Percentiles rank a stretch among this genome's conserved stretches.
These are phyloP conservation scores for Nomada ruficornis DNA, from an alignment of 2,888 invertebrate species.

Conservation along the genomic window DNA sequence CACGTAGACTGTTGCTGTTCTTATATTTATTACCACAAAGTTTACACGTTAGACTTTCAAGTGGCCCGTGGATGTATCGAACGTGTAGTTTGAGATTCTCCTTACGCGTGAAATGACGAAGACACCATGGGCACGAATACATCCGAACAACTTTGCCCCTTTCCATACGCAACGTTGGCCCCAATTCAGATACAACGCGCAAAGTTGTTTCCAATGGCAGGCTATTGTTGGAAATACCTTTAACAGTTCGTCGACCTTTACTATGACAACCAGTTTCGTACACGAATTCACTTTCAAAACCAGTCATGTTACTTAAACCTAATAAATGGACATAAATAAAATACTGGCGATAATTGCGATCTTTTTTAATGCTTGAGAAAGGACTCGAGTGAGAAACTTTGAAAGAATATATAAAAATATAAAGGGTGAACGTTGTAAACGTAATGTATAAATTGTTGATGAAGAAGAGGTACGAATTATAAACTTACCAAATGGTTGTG, in stretches of 20 bases:
- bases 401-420: neutral
- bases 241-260: slow-evolving; percentile 78
- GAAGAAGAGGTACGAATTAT: neutral
- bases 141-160: slow-evolving; percentile 82
- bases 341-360: neutral
- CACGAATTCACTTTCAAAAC: slow-evolving; percentile 61
- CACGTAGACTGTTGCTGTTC: slow-evolving; percentile 83
- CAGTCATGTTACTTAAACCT: slow-evolving; percentile 55
- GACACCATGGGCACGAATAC: slow-evolving; percentile 83
- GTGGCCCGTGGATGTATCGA: slow-evolving; percentile 89
- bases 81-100: slow-evolving; percentile 90
- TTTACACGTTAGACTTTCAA: slow-evolving; percentile 88
- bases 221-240: slow-evolving; percentile 79
- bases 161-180: slow-evolving; percentile 81
- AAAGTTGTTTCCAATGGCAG: slow-evolving; percentile 81
- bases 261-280: slow-evolving; percentile 61
- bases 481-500: slow-evolving; percentile 73
- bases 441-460: neutral
- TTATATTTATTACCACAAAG: slow-evolving; percentile 88
- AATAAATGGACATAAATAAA: slow-evolving; percentile 11
- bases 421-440: neutral
- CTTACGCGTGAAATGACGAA: slow-evolving; percentile 82
- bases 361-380: neutral
- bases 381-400: neutral
- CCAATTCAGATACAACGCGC: slow-evolving; percentile 81